These are phyloP conservation scores for Muscicapa adusta DNA, from an alignment of 2,113 vertebrate species.

Conservation along the genomic window DNA sequence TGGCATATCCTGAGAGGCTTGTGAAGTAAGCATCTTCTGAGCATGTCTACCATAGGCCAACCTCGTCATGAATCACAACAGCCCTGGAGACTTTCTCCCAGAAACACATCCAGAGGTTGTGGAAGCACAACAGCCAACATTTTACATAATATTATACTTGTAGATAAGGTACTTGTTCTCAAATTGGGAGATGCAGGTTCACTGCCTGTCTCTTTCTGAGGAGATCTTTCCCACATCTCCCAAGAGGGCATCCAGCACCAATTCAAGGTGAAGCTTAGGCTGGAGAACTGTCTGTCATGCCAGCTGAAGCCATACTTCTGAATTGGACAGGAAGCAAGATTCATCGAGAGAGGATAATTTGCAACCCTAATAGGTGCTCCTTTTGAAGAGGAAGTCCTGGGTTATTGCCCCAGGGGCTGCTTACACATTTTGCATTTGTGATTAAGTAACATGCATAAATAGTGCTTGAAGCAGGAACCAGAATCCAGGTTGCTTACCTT, in stretches of 20 bases:
- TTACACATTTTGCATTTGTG: slow-evolving; percentile 53
- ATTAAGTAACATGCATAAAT: slow-evolving; percentile 23
- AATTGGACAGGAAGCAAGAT: neutral
- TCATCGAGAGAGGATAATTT: slow-evolving; percentile 25
- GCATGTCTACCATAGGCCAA: neutral
- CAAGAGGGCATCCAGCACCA: neutral
- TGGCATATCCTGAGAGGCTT: neutral
- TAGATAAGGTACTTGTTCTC: neutral
- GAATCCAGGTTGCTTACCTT: slow-evolving; percentile 8
- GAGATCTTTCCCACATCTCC: neutral
- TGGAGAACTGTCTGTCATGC: neutral
- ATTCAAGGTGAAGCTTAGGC: neutral
- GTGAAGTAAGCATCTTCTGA: neutral
- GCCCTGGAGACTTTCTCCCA: neutral
- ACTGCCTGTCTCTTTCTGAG: neutral
- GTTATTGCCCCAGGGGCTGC: slow-evolving; percentile 25
- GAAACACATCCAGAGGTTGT: neutral
- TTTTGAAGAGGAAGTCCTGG: slow-evolving; percentile 46
- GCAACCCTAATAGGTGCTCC: slow-evolving; percentile 36
- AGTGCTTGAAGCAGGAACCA: slow-evolving; percentile 12
- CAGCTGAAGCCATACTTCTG: neutral
- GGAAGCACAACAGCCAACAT: neutral
- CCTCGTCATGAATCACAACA: neutral
- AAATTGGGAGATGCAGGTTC: neutral
- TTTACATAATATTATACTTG: neutral